phyloP scores from a whole-genome alignment of 2,888 invertebrate genomes.

The Hyalella azteca region DNA sequence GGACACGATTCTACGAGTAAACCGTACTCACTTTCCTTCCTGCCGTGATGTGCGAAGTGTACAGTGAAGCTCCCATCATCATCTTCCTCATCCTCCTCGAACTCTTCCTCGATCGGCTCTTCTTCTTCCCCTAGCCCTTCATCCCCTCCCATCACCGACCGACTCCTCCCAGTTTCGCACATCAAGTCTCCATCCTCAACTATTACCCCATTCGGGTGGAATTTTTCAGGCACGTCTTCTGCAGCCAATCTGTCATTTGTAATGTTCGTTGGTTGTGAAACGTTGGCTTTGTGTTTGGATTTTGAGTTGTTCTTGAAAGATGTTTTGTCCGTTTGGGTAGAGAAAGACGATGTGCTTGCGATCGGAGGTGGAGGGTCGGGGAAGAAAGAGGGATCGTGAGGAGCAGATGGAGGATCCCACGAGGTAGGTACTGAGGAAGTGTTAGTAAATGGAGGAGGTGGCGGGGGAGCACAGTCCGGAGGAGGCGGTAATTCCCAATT shows the following conservation, averaged over 20 bases:
- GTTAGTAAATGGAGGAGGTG: constrained; percentile 22
- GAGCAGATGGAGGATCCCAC: constrained; percentile 10
- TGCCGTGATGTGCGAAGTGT: constrained; percentile 32
- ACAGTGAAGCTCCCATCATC: constrained; percentile 19
- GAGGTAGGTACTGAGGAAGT: neutral
- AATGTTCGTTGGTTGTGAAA: neutral
- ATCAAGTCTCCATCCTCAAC: neutral
- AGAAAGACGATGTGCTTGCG: neutral
- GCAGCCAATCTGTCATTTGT: neutral
- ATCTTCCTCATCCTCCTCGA: neutral
- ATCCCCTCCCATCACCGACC: constrained; percentile 10
- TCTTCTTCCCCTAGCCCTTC: constrained; percentile 18
- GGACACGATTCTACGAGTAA: too few relatives aligned
- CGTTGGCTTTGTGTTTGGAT: neutral
- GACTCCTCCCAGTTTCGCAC: neutral
- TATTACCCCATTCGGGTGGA: neutral
- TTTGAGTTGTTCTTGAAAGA: neutral
- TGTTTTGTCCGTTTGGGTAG: constrained; percentile 17
- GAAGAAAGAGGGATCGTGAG: neutral
- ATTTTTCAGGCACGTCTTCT: neutral
- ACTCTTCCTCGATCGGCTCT: neutral
- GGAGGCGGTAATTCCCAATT: constrained; percentile 22
- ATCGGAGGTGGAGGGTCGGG: neutral
- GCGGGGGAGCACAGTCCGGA: neutral
- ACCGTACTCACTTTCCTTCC: constrained; percentile 25